These are phyloP conservation scores for Microtus pennsylvanicus DNA, from an alignment of 2,113 vertebrate genomes.

Conservation along the genomic window DNA sequence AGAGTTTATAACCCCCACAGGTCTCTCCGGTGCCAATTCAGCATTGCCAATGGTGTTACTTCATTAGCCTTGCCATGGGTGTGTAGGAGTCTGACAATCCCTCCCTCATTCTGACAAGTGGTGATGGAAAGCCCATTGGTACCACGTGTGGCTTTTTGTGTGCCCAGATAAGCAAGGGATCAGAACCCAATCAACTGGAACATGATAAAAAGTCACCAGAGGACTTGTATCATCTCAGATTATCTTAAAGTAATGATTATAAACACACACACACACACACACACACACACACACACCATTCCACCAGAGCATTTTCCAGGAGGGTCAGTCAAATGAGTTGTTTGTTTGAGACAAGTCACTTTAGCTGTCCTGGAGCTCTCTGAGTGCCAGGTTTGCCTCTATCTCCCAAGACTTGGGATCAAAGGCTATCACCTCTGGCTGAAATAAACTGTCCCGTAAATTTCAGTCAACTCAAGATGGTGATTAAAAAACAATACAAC, in stretches of 20 bases:
- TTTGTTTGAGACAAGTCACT: not conserved
- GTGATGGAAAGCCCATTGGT: not conserved
- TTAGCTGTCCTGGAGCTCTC: not conserved
- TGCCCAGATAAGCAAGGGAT: not conserved
- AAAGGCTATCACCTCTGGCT: not conserved
- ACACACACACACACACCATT: not conserved
- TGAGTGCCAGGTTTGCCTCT: not conserved
- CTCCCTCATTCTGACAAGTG: not conserved
- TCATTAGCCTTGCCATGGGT: not conserved
- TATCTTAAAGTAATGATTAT: constrained; percentile 2
- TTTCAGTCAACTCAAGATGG: not conserved
- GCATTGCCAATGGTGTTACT: not conserved
- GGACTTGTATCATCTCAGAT: constrained; percentile 16
- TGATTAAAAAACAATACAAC: not conserved
- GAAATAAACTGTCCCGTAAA: not conserved
- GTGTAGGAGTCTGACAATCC: not conserved
- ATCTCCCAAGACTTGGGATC: not conserved
- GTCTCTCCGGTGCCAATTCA: not conserved
- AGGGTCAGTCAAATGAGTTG: not conserved
- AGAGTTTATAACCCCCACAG: not conserved
- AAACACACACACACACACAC: not conserved
- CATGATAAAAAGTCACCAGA: not conserved
- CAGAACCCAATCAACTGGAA: not conserved
- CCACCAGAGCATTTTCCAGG: not conserved
- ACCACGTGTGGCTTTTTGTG: not conserved